Percentiles rank a stretch among this genome's conserved stretches.
Conservation (phyloP, 1,140 invertebrate genomes). For the Cyrtorhinus lividipennis region DNA sequence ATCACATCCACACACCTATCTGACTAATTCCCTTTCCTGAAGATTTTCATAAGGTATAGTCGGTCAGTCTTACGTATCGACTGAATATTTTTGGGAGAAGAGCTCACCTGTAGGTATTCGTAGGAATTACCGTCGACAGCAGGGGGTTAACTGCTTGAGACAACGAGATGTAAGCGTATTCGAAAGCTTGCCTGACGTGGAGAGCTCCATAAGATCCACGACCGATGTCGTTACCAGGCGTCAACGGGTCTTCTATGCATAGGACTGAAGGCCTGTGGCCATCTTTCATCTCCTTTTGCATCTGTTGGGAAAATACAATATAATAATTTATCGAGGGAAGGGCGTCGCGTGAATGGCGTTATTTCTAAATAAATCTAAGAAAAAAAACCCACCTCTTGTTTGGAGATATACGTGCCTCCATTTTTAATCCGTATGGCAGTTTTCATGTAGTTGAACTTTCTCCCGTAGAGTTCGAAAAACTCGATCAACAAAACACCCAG, state of each 20-base stretch:
- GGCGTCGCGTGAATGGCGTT: too few species aligned
- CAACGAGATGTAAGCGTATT: conserved; percentile 80
- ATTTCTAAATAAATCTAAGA: too few species aligned
- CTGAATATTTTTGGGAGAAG: too few species aligned
- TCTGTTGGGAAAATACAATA: too few species aligned
- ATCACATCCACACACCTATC: too few species aligned
- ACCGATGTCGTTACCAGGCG: conserved; percentile 90
- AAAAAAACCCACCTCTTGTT: conserved; percentile 59
- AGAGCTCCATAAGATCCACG: conserved; percentile 82
- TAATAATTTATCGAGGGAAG: too few species aligned
- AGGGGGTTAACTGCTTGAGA: conserved; percentile 61
- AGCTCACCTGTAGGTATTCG: conserved; percentile 34
- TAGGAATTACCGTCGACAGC: conserved; percentile 40
- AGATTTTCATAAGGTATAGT: too few species aligned
- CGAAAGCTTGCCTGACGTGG: conserved; percentile 81
- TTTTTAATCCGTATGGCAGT: conserved; percentile 89
- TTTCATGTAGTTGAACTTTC: conserved; percentile 91
- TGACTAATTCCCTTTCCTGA: too few species aligned
- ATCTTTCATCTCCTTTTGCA: conserved; percentile 82
- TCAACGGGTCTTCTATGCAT: conserved; percentile 96
- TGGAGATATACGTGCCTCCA: conserved; percentile 85
- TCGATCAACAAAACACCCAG: conserved; percentile 89
- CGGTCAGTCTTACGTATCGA: too few species aligned
- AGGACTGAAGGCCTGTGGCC: conserved; percentile 82
- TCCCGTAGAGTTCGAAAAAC: conserved; percentile 94